Conservation (phyloP, 1,140 invertebrate genomes). For the Elymnias hypermnestra region DNA sequence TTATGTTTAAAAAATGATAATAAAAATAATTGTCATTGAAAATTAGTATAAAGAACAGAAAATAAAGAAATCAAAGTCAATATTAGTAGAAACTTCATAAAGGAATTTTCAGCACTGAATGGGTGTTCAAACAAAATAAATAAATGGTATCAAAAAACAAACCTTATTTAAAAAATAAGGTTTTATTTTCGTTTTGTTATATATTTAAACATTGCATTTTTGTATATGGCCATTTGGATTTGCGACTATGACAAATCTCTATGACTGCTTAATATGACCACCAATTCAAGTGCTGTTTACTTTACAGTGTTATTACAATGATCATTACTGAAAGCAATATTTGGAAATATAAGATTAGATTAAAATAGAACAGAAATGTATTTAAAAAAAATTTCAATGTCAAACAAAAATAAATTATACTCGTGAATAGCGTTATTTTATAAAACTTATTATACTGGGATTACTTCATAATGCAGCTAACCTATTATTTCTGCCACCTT, state of each 20-base stretch:
- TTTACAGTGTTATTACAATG: no score
- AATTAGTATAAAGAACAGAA: not conserved
- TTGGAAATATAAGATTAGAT: not conserved
- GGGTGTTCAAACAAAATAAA: no score
- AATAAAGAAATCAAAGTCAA: not conserved
- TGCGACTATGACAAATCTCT: no score
- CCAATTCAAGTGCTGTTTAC: no score
- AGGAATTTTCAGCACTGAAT: not conserved
- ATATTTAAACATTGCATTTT: no score
- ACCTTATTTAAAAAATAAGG: no score
- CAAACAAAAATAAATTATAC: not conserved
- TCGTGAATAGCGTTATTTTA: not conserved
- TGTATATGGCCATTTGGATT: no score
- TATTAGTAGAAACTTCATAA: not conserved
- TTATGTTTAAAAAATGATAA: not conserved
- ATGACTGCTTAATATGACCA: no score
- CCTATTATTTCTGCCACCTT: slow-evolving; percentile 39
- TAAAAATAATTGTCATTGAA: not conserved
- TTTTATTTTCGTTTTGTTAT: no score
- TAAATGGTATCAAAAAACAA: no score
- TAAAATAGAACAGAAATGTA: not conserved
- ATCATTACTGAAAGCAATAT: no score
- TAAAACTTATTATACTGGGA: not conserved
- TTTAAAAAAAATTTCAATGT: not conserved
- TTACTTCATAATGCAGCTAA: slow-evolving; percentile 6